Evolutionary conservation across 2,797 vertebrate species (phyloP).

Genomic region (Mareca penelope): DNA sequence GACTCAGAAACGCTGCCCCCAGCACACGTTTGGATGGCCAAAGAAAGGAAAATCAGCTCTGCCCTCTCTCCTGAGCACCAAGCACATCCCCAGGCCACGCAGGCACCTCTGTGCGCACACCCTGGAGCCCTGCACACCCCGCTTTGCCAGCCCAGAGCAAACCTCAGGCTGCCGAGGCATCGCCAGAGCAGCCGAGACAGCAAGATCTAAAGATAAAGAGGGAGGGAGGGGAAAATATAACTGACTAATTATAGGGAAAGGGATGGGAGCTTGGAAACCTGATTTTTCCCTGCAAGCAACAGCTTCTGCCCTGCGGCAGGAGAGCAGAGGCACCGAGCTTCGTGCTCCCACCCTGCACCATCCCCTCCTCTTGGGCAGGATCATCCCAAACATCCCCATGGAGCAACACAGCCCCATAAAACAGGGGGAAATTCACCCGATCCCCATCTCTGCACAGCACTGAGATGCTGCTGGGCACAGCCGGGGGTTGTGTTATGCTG

Average conservation of each 20-base stretch:
- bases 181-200: not conserved
- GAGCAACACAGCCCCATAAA: not conserved
- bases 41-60: not conserved
- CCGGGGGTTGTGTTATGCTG: not conserved
- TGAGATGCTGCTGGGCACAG: not conserved
- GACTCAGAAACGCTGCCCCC: not conserved
- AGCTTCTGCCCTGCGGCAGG: not conserved
- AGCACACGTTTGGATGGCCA: not conserved
- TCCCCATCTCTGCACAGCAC: not conserved
- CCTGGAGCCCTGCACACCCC: not conserved
- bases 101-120: fast-evolving
- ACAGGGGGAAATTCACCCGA: fast-evolving
- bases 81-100: fast-evolving
- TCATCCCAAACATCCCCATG: fast-evolving
- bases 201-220: not conserved
- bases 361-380: not conserved
- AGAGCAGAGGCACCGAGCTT: not conserved
- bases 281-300: too few relatives aligned
- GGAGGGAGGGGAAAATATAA: not conserved
- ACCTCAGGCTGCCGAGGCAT: not conserved
- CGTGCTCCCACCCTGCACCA: not conserved
- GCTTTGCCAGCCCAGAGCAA: not conserved
- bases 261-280: not conserved
- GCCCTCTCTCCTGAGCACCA: not conserved
- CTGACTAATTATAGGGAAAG: not conserved